Evolutionary conservation across 2,113 vertebrate species (phyloP).

Genomic region (Tenebrosternarchus preto): DNA sequence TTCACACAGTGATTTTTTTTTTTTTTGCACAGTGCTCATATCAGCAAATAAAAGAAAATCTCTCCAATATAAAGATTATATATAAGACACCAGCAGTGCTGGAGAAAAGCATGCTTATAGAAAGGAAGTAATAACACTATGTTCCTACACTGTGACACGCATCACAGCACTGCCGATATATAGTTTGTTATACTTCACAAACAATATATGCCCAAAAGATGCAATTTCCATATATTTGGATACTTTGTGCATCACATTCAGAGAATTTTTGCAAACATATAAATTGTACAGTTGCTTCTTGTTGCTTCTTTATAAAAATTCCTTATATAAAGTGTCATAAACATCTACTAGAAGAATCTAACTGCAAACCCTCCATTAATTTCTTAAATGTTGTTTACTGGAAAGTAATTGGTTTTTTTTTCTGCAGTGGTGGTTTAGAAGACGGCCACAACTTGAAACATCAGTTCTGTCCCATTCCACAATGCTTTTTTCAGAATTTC

Average conservation of each 20-base stretch:
- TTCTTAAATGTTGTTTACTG: slow-evolving; percentile 26
- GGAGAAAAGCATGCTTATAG: slow-evolving; percentile 23
- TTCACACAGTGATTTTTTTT: slow-evolving; percentile 4
- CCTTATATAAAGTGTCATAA: background rate
- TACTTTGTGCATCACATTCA: no score
- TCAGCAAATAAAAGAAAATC: slow-evolving; percentile 4
- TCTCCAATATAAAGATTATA: background rate
- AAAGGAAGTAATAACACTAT: slow-evolving; percentile 19
- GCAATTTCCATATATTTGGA: no score
- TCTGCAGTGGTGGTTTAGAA: slow-evolving; percentile 25
- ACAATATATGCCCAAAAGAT: slow-evolving; percentile 25
- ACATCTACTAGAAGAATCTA: background rate
- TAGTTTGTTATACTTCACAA: slow-evolving; percentile 10
- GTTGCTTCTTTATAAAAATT: background rate
- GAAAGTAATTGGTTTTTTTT: slow-evolving; percentile 19
- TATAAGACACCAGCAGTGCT: slow-evolving; percentile 18
- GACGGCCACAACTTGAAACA: slow-evolving; percentile 15
- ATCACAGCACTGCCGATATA: slow-evolving; percentile 54
- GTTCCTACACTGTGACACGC: background rate
- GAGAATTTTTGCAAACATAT: no score
- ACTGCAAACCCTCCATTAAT: background rate
- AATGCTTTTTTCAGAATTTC: background rate
- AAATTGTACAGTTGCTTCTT: background rate
- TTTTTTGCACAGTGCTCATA: no score
- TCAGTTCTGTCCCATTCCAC: background rate